These are phyloP conservation scores for Peromyscus aztecus DNA, from an alignment of 2,797 vertebrate species.

Conservation along the genomic window DNA sequence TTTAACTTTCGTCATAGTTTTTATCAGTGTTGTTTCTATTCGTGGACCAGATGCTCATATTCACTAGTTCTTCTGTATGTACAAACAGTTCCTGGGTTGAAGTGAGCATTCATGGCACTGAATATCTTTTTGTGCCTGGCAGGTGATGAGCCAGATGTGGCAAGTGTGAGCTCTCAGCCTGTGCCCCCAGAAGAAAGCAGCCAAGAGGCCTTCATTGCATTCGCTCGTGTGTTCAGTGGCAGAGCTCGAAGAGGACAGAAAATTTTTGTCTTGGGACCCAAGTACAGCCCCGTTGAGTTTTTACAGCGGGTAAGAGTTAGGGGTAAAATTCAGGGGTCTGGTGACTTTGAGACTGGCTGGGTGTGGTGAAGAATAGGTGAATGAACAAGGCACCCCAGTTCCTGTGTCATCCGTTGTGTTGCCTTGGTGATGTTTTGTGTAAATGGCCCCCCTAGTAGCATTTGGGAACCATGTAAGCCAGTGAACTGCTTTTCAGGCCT, in stretches of 20 bases:
- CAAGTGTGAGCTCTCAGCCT: slow-evolving; percentile 79
- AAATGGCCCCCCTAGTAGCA: neutral
- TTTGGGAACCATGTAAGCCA: neutral
- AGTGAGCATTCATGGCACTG: neutral
- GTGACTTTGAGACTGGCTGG: neutral
- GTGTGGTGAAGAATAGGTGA: neutral
- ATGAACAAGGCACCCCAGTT: neutral
- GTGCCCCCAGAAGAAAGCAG: slow-evolving; percentile 83
- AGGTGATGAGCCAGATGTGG: slow-evolving; percentile 87
- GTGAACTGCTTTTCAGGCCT: neutral
- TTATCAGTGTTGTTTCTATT: neutral
- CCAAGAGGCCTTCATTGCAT: slow-evolving; percentile 94
- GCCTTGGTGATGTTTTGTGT: neutral
- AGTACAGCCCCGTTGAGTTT: slow-evolving; percentile 94
- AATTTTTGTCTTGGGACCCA: slow-evolving; percentile 96
- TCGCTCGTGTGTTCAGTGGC: slow-evolving; percentile 97
- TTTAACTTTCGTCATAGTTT: neutral
- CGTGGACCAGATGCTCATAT: neutral
- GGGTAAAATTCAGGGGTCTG: neutral
- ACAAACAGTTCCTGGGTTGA: neutral
- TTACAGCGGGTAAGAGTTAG: slow-evolving; percentile 90
- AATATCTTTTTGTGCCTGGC: slow-evolving; percentile 66
- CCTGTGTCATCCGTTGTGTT: neutral
- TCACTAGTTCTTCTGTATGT: neutral
- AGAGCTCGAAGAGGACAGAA: slow-evolving; percentile 91